Base-by-base conservation (phyloP, 64 coral and sea anemone species). In the Pocillopora damicornis region DNA sequence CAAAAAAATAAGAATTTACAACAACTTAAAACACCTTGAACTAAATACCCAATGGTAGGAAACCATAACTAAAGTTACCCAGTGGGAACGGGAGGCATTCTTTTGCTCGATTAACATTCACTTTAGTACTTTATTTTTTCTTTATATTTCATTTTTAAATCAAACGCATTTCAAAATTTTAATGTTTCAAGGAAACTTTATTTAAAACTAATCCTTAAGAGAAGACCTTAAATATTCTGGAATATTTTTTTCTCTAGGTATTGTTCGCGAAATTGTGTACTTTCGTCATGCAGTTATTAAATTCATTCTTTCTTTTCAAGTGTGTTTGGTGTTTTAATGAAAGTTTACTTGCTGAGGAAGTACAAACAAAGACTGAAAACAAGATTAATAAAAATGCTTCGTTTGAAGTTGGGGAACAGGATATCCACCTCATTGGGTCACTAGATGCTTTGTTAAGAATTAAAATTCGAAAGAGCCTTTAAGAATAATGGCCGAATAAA, bases 281-380 rank as follows among this genome's bases (percentile, higher is more conserved):
- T 71, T 57, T 57, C 58, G 9, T 71, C 34, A 71, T 51, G 57
- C 9, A 22, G 45, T 58, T 84, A 84, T 84, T 69, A 71, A 84
- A 84, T 84, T 84, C 15, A 20, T 72, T 84, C 16, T 67, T 71
- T 23, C 42, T 69, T n/a, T 66, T 35, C 38, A 34, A 42, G 61
- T 83, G 61, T 67, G 25, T 84, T 69, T 57, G 12, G 37, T 56
- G 7, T 84, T 71, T 84, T 84, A 65, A 84, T 71, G 65, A 67
- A 18, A 17, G 81, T 72, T 71, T 58, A 4, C 64, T 71, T 84
- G 81, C 13, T 37, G 9, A 67, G 81, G 75, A 77, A 56, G 20
- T 84, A n/a, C 36, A 65, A 37, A 17, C 79, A 51, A 38, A 84
- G 17, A 84, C 34, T 22, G 25, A 67, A 66, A 82, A 63, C 26